A percentile compares a stretch with the other conserved stretches of the same genome.
These are phyloP conservation scores for Orius insidiosus DNA, from an alignment of 1,140 invertebrate genomes.

Conservation along the genomic window DNA sequence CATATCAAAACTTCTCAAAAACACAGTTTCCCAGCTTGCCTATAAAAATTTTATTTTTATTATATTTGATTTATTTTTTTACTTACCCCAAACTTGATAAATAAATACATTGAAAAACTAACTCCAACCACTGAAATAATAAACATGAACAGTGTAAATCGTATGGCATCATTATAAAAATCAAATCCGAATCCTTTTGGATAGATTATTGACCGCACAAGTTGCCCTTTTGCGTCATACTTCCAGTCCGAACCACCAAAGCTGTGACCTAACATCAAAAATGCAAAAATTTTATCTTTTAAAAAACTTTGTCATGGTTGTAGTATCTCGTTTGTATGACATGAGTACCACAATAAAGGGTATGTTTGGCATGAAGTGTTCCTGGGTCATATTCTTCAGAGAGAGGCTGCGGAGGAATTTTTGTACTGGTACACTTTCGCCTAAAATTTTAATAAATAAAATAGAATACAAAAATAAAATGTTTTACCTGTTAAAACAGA, in stretches of 20 bases:
- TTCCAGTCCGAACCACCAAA: constrained; percentile 68
- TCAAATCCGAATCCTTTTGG: constrained; percentile 78
- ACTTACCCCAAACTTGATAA: constrained; percentile 32
- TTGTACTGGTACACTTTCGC: constrained; percentile 69
- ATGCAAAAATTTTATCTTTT: not conserved
- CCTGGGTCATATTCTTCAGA: constrained; percentile 37
- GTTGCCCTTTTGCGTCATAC: constrained; percentile 74
- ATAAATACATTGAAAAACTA: constrained; percentile 35
- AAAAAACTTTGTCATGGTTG: constrained; percentile 36
- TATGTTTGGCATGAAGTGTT: constrained; percentile 51
- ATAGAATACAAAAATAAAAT: not conserved
- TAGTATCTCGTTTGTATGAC: constrained; percentile 88
- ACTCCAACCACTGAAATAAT: constrained; percentile 34
- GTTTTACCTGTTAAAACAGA: constrained; percentile 62
- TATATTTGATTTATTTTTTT: not conserved
- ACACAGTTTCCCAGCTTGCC: constrained; percentile 28
- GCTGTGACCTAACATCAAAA: constrained; percentile 41
- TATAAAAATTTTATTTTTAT: constrained; percentile 17
- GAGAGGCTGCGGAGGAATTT: constrained; percentile 44
- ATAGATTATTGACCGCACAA: constrained; percentile 79
- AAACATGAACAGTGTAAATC: constrained; percentile 46
- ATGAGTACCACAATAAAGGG: constrained; percentile 79
- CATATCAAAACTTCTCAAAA: constrained; percentile 61
- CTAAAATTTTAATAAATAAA: constrained; percentile 25
- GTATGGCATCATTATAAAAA: constrained; percentile 76